Evolutionary conservation across 1,140 invertebrate genomes (phyloP).

Genomic region (Macrostomum lignano): DNA sequence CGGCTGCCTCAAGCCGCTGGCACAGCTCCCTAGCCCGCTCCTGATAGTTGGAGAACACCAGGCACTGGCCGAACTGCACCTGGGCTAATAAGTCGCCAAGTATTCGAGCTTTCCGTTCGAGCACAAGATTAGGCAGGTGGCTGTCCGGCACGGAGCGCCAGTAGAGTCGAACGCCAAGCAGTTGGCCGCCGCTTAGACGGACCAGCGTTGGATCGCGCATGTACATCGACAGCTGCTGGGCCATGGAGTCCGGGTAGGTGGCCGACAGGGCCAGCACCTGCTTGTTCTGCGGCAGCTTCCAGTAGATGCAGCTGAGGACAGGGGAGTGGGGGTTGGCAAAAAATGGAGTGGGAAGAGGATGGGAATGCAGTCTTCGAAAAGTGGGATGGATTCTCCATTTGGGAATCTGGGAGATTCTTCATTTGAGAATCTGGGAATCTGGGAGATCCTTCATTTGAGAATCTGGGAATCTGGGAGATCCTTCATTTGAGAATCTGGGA

Average conservation of each 20-base stretch:
- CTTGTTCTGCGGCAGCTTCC: conserved; percentile 39
- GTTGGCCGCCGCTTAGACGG: conserved; percentile 31
- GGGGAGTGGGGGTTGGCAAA: too few species aligned
- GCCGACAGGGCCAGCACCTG: conserved; percentile 73
- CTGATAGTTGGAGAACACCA: conserved; percentile 66
- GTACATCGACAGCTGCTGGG: conserved; percentile 40
- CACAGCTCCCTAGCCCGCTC: conserved; percentile 36
- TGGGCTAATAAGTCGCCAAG: conserved; percentile 40
- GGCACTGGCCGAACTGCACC: conserved; percentile 51
- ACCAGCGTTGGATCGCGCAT: conserved; percentile 49
- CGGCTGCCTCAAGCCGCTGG: conserved; percentile 37
- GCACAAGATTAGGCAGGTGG: conserved; percentile 21
- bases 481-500: too few species aligned
- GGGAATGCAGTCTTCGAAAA: too few species aligned
- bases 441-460: too few species aligned
- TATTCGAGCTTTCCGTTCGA: conserved; percentile 39
- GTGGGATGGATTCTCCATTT: too few species aligned
- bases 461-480: too few species aligned
- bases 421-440: too few species aligned
- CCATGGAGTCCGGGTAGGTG: conserved; percentile 52
- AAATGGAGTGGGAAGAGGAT: too few species aligned
- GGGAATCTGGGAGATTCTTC: too few species aligned
- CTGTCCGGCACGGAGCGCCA: conserved; percentile 17
- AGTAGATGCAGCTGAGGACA: conserved; percentile 41
- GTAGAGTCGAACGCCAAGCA: conserved; percentile 42